Base-by-base conservation (phyloP, 2,888 invertebrate genomes). In the Lithophane semibrunnea region DNA sequence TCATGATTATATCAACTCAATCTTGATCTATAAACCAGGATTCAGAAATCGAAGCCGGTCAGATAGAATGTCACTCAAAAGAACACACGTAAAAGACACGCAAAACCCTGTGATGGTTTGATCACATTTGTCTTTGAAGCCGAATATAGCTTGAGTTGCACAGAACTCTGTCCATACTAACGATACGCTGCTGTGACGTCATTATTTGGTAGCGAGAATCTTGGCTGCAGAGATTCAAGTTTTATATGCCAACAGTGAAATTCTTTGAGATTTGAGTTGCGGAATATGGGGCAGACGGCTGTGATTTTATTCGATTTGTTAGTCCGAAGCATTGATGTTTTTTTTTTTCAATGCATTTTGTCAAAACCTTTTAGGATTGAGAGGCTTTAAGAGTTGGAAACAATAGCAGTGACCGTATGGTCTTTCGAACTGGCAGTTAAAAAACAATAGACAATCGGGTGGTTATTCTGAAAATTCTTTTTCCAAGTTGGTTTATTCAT, bases 101-200 rank as follows among this genome's bases (percentile, higher is more conserved):
- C 16, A 56, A 49, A 68, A 21, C 37, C 49, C 58, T 75, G 75
- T 82, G 52, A 65, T 21, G 13, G 29, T n/a, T n/a, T 68, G 70
- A 63, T 77, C 61, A 77, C n/a, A 77, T 82, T 67, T 58, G 58
- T 47, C 83, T 82, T 82, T 77, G 58, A 82, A 47, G 21, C 58
- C n/a, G 24, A 16, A 71, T 77, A 67, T 82, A 77, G 21, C 44
- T 67, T n/a, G n/a, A 75, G 21, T 69, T 54, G 56, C 61, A 77
- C 58, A 21, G 37, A 56, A 10, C 21, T 66, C 24, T 47, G n/a
- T 67, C n/a, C 54, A 61, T 67, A 29, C 60, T 29, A 56, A 61
- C 29, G 24, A 68, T 64, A 79, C 44, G 16, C 13, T 49, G 3
- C 65, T 18, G 18, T 44, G n/a, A 42, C 54, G 42, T 42, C 61